Conservation (phyloP, 2,797 vertebrate genomes). For the Pseudochirops cupreus region DNA sequence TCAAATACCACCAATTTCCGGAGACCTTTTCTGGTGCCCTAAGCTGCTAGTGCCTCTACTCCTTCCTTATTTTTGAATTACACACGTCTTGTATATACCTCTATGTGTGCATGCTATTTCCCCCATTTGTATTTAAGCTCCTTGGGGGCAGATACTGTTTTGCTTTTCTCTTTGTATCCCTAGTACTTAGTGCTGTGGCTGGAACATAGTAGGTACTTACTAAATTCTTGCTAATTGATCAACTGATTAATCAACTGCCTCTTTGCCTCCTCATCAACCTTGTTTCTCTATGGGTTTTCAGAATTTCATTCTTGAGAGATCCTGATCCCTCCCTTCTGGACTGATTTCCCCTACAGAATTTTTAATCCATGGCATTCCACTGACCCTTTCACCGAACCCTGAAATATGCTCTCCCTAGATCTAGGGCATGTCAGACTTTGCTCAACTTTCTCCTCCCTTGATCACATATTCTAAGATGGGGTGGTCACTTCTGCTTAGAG, state of each 20-base stretch:
- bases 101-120: background rate
- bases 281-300: background rate
- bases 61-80: background rate
- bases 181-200: background rate
- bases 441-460: background rate
- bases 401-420: background rate
- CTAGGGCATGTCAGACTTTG: background rate
- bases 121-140: background rate
- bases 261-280: background rate
- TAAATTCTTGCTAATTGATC: background rate
- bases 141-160: background rate
- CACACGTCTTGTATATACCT: background rate
- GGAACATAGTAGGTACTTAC: background rate
- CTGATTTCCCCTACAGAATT: background rate
- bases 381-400: background rate
- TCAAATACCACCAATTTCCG: background rate
- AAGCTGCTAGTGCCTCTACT: background rate
- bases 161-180: background rate
- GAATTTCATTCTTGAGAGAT: background rate
- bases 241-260: background rate
- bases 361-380: background rate
- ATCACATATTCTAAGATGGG: background rate
- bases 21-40: background rate
- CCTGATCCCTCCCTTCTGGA: background rate
- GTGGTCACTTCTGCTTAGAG: background rate